Conservation (phyloP, 2,888 invertebrate species). For the Trichopria drosophilae region DNA sequence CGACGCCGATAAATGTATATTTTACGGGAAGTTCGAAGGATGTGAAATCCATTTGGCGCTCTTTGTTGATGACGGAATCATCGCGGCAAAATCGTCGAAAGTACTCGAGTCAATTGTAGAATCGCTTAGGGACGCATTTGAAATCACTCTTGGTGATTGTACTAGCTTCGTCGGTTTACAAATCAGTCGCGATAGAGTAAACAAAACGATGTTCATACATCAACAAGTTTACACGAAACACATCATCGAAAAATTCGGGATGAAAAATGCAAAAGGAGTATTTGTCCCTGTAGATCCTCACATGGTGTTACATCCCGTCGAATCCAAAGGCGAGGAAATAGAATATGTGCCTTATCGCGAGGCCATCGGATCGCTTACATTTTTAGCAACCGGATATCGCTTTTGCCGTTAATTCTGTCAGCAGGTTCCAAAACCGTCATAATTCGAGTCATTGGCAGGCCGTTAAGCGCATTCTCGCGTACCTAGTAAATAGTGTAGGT, state of each 20-base stretch:
- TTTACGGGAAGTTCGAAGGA: slow-evolving; percentile 4
- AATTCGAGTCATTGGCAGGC: slow-evolving; percentile 29
- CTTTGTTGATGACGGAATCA: slow-evolving; percentile 29
- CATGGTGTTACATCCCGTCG: slow-evolving; percentile 20
- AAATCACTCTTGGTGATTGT: slow-evolving; percentile 17
- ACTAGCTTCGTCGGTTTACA: slow-evolving; percentile 22
- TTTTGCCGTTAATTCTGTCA: slow-evolving; percentile 31
- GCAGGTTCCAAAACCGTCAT: slow-evolving; percentile 27
- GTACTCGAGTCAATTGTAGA: no score
- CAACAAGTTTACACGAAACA: slow-evolving; percentile 25
- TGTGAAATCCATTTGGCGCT: slow-evolving; percentile 22
- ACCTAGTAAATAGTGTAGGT: slow-evolving; percentile 16
- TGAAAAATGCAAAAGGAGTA: slow-evolving; percentile 23
- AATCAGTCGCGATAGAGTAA: slow-evolving; percentile 10
- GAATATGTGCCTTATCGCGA: slow-evolving; percentile 32
- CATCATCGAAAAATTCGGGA: slow-evolving; percentile 24
- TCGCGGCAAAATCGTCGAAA: slow-evolving; percentile 17
- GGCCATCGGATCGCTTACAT: slow-evolving; percentile 34
- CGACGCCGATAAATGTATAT: slow-evolving; percentile 26
- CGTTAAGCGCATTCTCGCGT: slow-evolving; percentile 33
- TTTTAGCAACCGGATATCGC: slow-evolving; percentile 33
- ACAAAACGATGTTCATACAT: slow-evolving; percentile 18
- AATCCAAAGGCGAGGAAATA: neutral
- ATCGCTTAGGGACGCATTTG: slow-evolving; percentile 11
- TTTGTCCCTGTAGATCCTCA: slow-evolving; percentile 31